Evolutionary conservation across 1,140 invertebrate species (phyloP), one percentile per base, ranked within the genome.

Genomic region (Acarapis woodi): DNA sequence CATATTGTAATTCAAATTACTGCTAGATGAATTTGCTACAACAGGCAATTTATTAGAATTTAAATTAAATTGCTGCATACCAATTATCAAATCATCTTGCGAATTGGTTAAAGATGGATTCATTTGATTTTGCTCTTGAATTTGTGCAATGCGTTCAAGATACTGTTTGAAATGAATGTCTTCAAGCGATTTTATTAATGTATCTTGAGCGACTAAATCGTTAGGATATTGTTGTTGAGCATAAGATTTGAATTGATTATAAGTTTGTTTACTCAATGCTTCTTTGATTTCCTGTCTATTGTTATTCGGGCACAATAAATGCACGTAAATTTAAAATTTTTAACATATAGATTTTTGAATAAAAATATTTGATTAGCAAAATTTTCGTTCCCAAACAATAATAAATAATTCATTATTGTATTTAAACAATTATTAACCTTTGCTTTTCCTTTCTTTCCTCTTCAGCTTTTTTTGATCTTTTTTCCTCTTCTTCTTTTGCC

Each of bases 81-180:
- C n/a, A n/a, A n/a, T n/a, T n/a, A n/a, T n/a, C n/a, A n/a, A n/a
- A n/a, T n/a, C n/a, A n/a, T n/a, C n/a, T n/a, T n/a, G n/a, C n/a
- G n/a, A n/a, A n/a, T n/a, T n/a, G n/a, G n/a, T n/a, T n/a, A n/a
- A n/a, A n/a, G n/a, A n/a, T n/a, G n/a, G n/a, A n/a, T n/a, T n/a
- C n/a, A n/a, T n/a, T n/a, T n/a, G n/a, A n/a, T 19, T 14, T 15
- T 15, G 8, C 24, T 38, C 18, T 14, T 8, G 18, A 22, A 41
- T 37, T 37, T 35, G 26, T 6, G 34, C 19, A 8, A 47, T 40
- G 40, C 48, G 48, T 49, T 88, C 75, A 70, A 94, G 87, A 51
- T 94, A 96, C 50, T 93, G 83, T 51, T 90, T 79, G 53, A 90
- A 96, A 58, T 96, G 87, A 48, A 94, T 80, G 46, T 90, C 83